Percentiles rank a stretch among this genome's conserved stretches.
These are phyloP conservation scores for Eufriesea mexicana DNA, from an alignment of 1,140 invertebrate species.

Conservation along the genomic window DNA sequence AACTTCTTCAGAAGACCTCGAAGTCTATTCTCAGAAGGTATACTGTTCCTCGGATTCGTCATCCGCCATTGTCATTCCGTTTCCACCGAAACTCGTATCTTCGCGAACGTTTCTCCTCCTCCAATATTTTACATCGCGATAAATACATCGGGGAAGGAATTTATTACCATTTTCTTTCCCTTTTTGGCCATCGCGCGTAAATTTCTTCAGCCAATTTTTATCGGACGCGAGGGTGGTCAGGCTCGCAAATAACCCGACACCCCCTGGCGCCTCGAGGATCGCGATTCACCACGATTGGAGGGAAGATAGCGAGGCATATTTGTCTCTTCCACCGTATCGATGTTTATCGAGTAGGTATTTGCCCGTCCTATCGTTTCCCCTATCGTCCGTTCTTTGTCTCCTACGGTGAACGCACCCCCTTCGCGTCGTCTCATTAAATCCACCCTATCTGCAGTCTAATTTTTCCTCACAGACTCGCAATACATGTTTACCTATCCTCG, in stretches of 20 bases:
- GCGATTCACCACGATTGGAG: neutral
- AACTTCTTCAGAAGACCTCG: neutral
- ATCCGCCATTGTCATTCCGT: neutral
- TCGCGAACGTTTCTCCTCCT: neutral
- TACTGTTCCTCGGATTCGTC: neutral
- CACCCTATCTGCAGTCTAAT: neutral
- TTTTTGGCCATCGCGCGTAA: too few species aligned
- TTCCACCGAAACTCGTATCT: neutral
- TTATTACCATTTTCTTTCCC: neutral
- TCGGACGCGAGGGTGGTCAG: neutral
- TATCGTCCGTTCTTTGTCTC: neutral
- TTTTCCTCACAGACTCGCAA: neutral
- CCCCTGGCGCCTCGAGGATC: neutral
- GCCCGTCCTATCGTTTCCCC: constrained; percentile 9
- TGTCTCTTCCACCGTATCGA: constrained; percentile 23
- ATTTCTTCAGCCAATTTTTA: neutral
- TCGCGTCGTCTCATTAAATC: neutral
- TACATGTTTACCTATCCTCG: too few species aligned
- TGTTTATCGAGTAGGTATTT: constrained; percentile 35
- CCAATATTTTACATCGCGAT: neutral
- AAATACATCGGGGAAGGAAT: neutral
- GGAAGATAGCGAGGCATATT: constrained; percentile 24
- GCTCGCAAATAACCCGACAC: neutral
- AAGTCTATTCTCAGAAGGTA: constrained; percentile 5
- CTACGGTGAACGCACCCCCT: neutral